A percentile compares a stretch with the other conserved stretches of the same genome.
Evolutionary conservation across 2,113 vertebrate genomes (phyloP).

Genomic region (Taurulus bubalis): DNA sequence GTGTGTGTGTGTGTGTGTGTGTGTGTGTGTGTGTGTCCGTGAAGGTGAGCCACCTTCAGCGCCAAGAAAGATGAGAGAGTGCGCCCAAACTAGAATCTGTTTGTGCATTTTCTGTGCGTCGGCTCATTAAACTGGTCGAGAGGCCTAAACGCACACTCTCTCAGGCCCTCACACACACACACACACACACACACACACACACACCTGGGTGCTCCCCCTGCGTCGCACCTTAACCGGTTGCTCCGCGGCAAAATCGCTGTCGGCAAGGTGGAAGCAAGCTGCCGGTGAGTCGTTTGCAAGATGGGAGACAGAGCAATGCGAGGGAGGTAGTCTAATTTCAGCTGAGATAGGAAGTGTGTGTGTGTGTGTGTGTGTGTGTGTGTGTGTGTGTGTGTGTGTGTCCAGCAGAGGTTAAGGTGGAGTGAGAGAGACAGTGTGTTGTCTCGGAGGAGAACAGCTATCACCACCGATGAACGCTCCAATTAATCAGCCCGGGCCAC

Average conservation of each 20-base stretch:
- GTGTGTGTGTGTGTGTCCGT: conserved; percentile 19
- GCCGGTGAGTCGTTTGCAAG: conserved; percentile 58
- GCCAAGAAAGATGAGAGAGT: conserved; percentile 38
- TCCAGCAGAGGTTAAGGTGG: conserved; percentile 71
- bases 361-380: conserved; percentile 10
- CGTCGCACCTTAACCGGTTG: conserved; percentile 32
- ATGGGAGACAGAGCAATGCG: conserved; percentile 45
- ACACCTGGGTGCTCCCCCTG: conserved; percentile 27
- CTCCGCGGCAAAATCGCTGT: conserved; percentile 49
- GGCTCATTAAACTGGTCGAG: conserved; percentile 53
- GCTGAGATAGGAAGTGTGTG: conserved; percentile 21
- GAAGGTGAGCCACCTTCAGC: conserved; percentile 53
- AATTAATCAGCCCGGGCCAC: conserved; percentile 76
- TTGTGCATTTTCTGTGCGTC: conserved; percentile 38
- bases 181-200: conserved; percentile 7
- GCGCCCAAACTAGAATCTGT: conserved; percentile 46
- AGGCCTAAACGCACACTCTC: conserved; percentile 48
- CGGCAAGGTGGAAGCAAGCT: conserved; percentile 76
- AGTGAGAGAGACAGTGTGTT: conserved; percentile 67
- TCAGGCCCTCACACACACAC: neutral
- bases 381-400: conserved; percentile 18
- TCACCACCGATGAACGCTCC: conserved; percentile 68
- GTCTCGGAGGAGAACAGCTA: conserved; percentile 75
- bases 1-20: neutral
- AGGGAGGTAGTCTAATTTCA: conserved; percentile 59